Evolutionary conservation across 2,113 vertebrate species (phyloP).

Genomic region (Rattus norvegicus): GRCr8 NC_086032.1:63279001-63279500

Average conservation of each 20-base stretch:
- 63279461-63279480: not conserved
- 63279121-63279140: not conserved
- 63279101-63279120: constrained; percentile 37
- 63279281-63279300: not conserved
- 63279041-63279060: not conserved
- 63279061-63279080: not conserved
- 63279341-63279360: not conserved
- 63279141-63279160: not conserved
- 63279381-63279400: not conserved
- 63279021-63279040: constrained; percentile 50
- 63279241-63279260: not conserved
- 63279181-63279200: not conserved
- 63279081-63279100: constrained; percentile 41
- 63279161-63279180: not conserved
- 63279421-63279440: not conserved
- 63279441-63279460: not conserved
- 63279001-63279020: constrained; percentile 22
- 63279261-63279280: not conserved
- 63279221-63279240: not conserved
- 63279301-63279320: not conserved
- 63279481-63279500: no score
- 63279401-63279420: not conserved
- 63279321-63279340: not conserved
- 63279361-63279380: not conserved
- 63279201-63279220: fast-evolving